These are phyloP conservation scores for Micrastur ruficollis DNA, from an alignment of 2,797 vertebrate species.

Conservation along the genomic window DNA sequence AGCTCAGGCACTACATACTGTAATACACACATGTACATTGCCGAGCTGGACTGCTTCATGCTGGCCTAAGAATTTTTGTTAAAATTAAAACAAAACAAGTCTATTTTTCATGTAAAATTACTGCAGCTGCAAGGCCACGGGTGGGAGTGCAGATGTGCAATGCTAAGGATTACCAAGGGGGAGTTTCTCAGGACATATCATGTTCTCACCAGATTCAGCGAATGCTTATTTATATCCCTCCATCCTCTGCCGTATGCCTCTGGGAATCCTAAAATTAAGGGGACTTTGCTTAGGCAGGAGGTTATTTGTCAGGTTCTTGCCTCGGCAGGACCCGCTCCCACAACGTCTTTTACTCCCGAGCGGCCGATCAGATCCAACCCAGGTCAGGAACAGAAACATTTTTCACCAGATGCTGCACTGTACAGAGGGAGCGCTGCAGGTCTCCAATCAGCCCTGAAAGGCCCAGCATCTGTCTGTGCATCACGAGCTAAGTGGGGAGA, in stretches of 20 bases:
- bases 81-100: neutral
- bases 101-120: neutral
- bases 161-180: neutral
- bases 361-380: fast-evolving
- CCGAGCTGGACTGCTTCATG: fast-evolving
- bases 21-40: fast-evolving
- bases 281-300: neutral
- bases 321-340: neutral
- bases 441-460: conserved; percentile 17
- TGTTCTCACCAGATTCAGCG: neutral
- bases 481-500: neutral
- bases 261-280: neutral
- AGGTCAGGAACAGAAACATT: neutral
- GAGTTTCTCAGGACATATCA: neutral
- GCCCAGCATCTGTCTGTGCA: neutral
- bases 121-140: neutral
- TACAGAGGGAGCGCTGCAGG: neutral
- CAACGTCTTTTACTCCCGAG: fast-evolving
- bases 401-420: neutral
- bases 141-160: conserved; percentile 2
- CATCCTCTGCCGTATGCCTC: neutral
- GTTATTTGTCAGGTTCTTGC: neutral
- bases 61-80: neutral
- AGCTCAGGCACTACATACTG: neutral
- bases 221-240: neutral